These are phyloP conservation scores for Chaunax sp. DNA, from an alignment of 2,797 vertebrate species.

Conservation along the genomic window DNA sequence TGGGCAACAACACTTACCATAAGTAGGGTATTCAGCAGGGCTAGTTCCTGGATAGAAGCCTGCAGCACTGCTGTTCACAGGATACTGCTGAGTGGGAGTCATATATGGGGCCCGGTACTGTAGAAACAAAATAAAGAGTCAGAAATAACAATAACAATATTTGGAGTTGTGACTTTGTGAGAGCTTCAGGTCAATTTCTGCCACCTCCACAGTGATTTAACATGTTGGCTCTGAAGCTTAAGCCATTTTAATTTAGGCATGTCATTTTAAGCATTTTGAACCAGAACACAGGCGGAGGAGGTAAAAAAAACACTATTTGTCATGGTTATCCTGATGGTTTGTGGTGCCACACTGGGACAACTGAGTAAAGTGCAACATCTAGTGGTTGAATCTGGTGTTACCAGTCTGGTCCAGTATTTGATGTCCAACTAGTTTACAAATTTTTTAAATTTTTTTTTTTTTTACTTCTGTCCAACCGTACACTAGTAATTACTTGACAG, in stretches of 20 bases:
- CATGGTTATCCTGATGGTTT: too few species aligned
- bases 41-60: conserved; percentile 93
- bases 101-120: conserved; percentile 90
- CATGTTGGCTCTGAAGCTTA: neutral
- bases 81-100: conserved; percentile 92
- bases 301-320: neutral
- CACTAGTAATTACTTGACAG: neutral
- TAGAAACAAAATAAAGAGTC: conserved; percentile 33
- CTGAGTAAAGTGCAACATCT: too few species aligned
- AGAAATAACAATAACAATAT: conserved; percentile 8
- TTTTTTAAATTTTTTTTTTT: too few species aligned
- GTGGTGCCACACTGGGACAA: too few species aligned
- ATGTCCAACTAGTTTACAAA: too few species aligned
- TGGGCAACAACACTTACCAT: conserved; percentile 83
- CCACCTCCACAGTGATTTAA: neutral
- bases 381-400: too few species aligned
- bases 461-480: too few species aligned
- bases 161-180: conserved; percentile 2
- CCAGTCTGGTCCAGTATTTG: neutral
- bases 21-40: conserved; percentile 91
- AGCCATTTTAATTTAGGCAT: too few species aligned
- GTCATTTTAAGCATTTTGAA: too few species aligned
- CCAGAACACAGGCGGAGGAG: too few species aligned
- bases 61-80: conserved; percentile 89
- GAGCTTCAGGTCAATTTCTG: neutral